phyloP scores from a whole-genome alignment of 2,113 vertebrate genomes.

The Struthio camelus region DNA sequence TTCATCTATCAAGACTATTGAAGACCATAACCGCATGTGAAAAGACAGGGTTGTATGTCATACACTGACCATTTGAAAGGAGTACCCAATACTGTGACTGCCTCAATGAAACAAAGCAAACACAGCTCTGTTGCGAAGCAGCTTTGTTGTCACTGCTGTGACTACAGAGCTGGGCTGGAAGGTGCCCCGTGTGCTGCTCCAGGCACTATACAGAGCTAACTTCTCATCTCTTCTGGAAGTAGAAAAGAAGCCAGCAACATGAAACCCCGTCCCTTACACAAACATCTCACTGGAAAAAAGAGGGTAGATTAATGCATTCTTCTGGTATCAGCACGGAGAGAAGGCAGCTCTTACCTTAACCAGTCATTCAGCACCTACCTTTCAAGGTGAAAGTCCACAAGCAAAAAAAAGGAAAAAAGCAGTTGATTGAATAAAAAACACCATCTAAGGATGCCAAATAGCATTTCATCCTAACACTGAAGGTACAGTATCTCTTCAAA shows the following conservation, averaged over 20 bases:
- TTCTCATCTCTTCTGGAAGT: not conserved
- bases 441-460: not conserved
- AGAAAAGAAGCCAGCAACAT: not conserved
- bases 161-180: not conserved
- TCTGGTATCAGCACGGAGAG: not conserved
- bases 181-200: fast-evolving
- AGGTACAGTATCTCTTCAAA: not conserved
- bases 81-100: not conserved
- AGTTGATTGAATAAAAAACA: not conserved
- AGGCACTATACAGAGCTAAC: not conserved
- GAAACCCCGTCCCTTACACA: fast-evolving
- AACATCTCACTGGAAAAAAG: fast-evolving
- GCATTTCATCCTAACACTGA: not conserved
- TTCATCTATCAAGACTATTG: not conserved
- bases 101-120: not conserved
- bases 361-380: not conserved
- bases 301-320: not conserved
- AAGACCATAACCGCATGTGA: not conserved
- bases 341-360: not conserved
- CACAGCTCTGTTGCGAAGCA: fast-evolving
- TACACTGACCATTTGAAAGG: not conserved
- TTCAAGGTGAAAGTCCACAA: not conserved
- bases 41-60: not conserved
- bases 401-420: not conserved
- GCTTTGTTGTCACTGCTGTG: not conserved